A percentile compares a stretch with the other conserved stretches of the same genome.
These are phyloP conservation scores for Nettapus auritus DNA, from an alignment of 2,113 vertebrate genomes.

Conservation along the genomic window DNA sequence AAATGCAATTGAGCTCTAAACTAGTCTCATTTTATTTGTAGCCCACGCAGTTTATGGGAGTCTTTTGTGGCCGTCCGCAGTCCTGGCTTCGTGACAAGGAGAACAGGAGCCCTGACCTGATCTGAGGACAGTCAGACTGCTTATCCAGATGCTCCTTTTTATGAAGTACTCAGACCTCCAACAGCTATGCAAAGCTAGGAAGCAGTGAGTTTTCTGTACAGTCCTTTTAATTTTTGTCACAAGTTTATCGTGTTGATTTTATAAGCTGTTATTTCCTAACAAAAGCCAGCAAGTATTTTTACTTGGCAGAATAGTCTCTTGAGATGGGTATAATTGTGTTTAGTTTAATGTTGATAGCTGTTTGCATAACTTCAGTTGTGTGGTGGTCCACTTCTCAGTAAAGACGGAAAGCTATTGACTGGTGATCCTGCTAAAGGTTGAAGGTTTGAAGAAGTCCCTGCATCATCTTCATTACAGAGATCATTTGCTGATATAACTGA, in stretches of 20 bases:
- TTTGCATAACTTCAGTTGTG: background rate
- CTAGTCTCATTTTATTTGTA: background rate
- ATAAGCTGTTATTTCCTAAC: background rate
- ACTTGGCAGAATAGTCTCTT: background rate
- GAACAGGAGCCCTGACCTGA: background rate
- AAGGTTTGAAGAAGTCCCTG: background rate
- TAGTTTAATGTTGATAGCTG: background rate
- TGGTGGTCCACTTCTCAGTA: background rate
- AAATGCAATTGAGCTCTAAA: background rate
- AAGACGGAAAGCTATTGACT: background rate
- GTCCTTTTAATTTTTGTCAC: background rate
- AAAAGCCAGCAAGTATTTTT: background rate
- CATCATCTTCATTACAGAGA: background rate
- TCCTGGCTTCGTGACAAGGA: background rate
- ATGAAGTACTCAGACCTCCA: background rate
- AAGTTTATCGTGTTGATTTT: background rate
- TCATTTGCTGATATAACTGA: background rate
- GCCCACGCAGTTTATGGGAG: background rate
- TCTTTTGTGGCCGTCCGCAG: background rate
- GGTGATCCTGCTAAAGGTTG: background rate
- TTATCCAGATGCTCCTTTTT: background rate
- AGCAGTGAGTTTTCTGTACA: background rate
- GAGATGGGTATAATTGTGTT: background rate
- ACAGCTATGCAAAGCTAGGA: background rate
- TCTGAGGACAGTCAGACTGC: background rate